phyloP scores from a whole-genome alignment of 2,888 invertebrate genomes.

The Lycia hirtaria region DNA sequence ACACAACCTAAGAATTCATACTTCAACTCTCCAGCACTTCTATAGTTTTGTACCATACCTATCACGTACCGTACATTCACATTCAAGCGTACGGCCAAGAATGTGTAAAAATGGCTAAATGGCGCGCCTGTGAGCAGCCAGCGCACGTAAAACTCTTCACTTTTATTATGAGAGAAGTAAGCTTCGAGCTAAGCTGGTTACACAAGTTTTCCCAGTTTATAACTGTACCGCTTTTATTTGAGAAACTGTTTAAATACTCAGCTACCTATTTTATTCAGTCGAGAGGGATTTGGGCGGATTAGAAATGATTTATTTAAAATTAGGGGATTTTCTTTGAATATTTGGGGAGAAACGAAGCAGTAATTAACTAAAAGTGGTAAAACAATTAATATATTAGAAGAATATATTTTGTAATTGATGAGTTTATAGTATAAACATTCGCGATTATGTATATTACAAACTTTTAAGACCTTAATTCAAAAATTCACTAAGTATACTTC shows the following conservation, averaged over 20 bases:
- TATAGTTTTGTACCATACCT: too few relatives aligned
- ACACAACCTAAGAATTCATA: too few relatives aligned
- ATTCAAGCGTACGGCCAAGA: background rate
- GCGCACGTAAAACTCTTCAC: conserved; percentile 17
- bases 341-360: too few relatives aligned
- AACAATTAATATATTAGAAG: too few relatives aligned
- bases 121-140: background rate
- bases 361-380: too few relatives aligned
- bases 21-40: too few relatives aligned
- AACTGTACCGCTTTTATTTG: conserved; percentile 7
- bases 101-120: conserved; percentile 10
- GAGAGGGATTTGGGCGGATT: background rate
- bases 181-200: conserved; percentile 7
- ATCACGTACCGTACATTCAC: background rate
- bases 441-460: too few relatives aligned
- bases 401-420: too few relatives aligned
- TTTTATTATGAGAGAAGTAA: conserved; percentile 22
- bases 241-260: conserved; percentile 5
- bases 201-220: conserved; percentile 4
- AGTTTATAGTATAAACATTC: too few relatives aligned
- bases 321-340: too few relatives aligned
- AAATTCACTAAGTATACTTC: too few relatives aligned
- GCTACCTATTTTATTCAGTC: background rate
- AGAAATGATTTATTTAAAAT: background rate
- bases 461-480: too few relatives aligned